Percentiles rank a stretch among this genome's conserved stretches.
Evolutionary conservation across 2,797 vertebrate genomes (phyloP).

Genomic region (Melopsittacus undulatus): DNA sequence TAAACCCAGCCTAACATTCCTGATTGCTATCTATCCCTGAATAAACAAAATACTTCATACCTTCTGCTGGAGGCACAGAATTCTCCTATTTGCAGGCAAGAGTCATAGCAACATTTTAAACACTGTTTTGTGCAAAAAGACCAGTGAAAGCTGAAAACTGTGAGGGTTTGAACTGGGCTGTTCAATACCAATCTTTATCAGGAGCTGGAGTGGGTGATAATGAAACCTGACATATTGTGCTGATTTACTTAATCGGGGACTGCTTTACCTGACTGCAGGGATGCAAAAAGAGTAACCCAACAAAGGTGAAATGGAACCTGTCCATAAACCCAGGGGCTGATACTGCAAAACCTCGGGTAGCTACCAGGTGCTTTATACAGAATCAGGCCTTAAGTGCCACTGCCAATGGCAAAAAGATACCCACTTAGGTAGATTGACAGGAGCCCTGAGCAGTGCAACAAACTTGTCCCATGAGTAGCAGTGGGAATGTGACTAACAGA

Average conservation of each 20-base stretch:
- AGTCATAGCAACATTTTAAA: conserved; percentile 9
- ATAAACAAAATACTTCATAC: conserved; percentile 37
- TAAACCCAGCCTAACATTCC: background rate
- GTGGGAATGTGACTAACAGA: background rate
- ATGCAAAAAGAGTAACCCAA: background rate
- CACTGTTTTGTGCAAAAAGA: background rate
- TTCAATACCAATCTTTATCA: background rate
- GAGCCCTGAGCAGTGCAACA: background rate
- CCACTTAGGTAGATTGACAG: background rate
- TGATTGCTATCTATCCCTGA: conserved; percentile 46
- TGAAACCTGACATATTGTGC: background rate
- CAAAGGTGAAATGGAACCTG: background rate
- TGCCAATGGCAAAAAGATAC: background rate
- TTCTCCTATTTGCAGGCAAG: conserved; percentile 6
- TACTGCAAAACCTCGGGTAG: background rate
- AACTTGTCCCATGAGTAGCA: background rate
- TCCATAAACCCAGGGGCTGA: background rate
- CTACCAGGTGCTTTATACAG: background rate
- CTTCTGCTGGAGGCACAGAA: background rate
- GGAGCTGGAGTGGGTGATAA: background rate
- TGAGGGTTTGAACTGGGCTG: background rate
- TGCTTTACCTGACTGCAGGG: background rate
- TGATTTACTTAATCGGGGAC: background rate
- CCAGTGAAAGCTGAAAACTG: background rate
- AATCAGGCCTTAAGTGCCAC: background rate